Conservation (phyloP, 2,888 invertebrate species). For the Calliphora vomitoria region DNA sequence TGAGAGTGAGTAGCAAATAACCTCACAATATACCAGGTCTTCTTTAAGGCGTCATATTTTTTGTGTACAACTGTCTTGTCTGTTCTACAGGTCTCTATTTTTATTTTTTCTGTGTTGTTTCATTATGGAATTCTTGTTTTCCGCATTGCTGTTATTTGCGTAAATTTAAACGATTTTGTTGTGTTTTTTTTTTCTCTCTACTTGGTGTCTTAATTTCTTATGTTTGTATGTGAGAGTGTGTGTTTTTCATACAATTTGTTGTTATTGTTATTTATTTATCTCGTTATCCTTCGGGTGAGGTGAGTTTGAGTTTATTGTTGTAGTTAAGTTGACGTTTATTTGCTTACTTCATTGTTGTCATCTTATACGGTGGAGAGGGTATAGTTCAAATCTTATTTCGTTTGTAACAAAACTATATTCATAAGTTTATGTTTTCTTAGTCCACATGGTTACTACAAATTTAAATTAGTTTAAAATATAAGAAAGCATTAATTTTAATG, state of each 20-base stretch:
- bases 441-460: too few relatives aligned
- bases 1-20: slow-evolving; percentile 12
- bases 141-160: slow-evolving; percentile 74
- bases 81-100: slow-evolving; percentile 43
- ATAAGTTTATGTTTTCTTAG: too few relatives aligned
- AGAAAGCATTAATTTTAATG: too few relatives aligned
- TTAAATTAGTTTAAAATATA: too few relatives aligned
- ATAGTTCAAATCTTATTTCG: slow-evolving; percentile 44
- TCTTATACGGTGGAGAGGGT: neutral
- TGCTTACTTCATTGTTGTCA: slow-evolving; percentile 42
- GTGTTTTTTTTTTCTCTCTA: slow-evolving; percentile 30
- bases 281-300: slow-evolving; percentile 60
- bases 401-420: neutral
- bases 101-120: slow-evolving; percentile 22
- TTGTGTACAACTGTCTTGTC: slow-evolving; percentile 48
- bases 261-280: slow-evolving; percentile 69
- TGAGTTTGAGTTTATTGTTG: slow-evolving; percentile 56
- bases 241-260: slow-evolving; percentile 37
- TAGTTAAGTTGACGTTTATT: slow-evolving; percentile 60
- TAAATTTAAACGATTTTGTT: slow-evolving; percentile 67
- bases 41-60: slow-evolving; percentile 71
- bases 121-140: slow-evolving; percentile 63
- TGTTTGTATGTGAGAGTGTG: neutral
- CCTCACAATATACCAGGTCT: slow-evolving; percentile 35
- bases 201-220: slow-evolving; percentile 55